These are phyloP conservation scores for Brachynemurus nebulosus DNA, from an alignment of 2,888 invertebrate genomes.

Conservation along the genomic window DNA sequence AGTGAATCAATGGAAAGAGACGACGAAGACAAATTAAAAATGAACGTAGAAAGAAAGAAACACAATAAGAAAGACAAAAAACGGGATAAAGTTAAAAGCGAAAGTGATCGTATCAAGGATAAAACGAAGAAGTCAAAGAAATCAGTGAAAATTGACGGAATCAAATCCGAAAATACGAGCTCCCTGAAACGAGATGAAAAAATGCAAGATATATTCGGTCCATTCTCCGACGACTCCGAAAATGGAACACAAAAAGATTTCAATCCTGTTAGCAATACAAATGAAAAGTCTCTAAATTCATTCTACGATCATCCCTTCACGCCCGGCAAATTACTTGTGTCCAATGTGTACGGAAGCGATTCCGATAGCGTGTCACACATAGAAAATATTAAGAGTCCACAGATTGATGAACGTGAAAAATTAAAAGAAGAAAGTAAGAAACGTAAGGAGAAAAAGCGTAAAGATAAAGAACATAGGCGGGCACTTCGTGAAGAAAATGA, in stretches of 20 bases:
- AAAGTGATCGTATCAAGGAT: conserved; percentile 35
- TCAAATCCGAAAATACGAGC: conserved; percentile 29
- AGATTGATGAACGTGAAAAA: conserved; percentile 28
- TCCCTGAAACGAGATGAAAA: conserved; percentile 53
- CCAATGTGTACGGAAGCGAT: conserved; percentile 34
- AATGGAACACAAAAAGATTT: conserved; percentile 25
- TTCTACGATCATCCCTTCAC: conserved; percentile 24
- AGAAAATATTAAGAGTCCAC: conserved; percentile 25
- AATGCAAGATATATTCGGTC: conserved; percentile 82
- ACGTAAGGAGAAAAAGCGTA: conserved; percentile 47
- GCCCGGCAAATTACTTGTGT: conserved; percentile 18
- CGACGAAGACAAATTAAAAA: conserved; percentile 26
- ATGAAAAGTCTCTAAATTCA: conserved; percentile 26
- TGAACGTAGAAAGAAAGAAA: conserved; percentile 29
- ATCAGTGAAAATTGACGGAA: conserved; percentile 23
- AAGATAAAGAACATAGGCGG: conserved; percentile 35
- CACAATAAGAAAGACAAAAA: conserved; percentile 45
- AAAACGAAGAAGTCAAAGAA: conserved; percentile 45
- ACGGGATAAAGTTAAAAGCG: conserved; percentile 37
- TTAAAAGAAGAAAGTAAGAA: conserved; percentile 42
- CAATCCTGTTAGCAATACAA: conserved; percentile 15
- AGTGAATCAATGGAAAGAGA: conserved; percentile 23
- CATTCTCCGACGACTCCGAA: conserved; percentile 58
- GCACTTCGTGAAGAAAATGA: conserved; percentile 46
- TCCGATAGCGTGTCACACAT: conserved; percentile 27